Conservation (phyloP, 2,888 invertebrate species). For the Fragum sueziense region DNA sequence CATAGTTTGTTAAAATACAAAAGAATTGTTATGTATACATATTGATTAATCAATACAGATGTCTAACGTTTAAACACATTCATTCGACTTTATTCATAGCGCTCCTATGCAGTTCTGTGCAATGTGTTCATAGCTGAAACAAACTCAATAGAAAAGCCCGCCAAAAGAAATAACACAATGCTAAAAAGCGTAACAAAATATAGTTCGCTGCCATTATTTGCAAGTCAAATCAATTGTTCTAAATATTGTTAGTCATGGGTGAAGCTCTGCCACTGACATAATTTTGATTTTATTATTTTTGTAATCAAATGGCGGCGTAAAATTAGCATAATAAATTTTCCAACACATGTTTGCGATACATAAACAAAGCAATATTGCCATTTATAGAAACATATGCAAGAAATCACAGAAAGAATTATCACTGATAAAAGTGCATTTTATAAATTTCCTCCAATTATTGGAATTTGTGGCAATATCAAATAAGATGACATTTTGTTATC, state of each 20-base stretch:
- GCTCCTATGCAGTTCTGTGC: constrained; percentile 7
- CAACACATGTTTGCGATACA: too few relatives aligned
- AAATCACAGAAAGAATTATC: too few relatives aligned
- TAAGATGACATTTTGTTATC: too few relatives aligned
- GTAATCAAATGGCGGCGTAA: too few relatives aligned
- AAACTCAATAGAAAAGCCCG: constrained; percentile 24
- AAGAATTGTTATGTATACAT: neutral
- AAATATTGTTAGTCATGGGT: neutral
- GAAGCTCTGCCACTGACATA: neutral
- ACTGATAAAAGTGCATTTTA: too few relatives aligned
- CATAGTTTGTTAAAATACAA: neutral
- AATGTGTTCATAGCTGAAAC: constrained; percentile 9
- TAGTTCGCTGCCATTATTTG: constrained; percentile 14
- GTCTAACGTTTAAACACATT: neutral
- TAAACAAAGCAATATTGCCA: too few relatives aligned
- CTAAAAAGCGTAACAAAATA: constrained; percentile 46
- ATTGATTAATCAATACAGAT: neutral
- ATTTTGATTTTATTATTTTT: too few relatives aligned
- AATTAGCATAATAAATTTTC: too few relatives aligned
- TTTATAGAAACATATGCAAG: too few relatives aligned
- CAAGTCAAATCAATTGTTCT: neutral
- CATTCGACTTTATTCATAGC: neutral
- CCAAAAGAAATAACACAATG: constrained; percentile 44
- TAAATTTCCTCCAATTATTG: too few relatives aligned
- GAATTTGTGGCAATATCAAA: too few relatives aligned